Conservation (phyloP, 1,140 invertebrate species). For the Drosophila pandora region DNA sequence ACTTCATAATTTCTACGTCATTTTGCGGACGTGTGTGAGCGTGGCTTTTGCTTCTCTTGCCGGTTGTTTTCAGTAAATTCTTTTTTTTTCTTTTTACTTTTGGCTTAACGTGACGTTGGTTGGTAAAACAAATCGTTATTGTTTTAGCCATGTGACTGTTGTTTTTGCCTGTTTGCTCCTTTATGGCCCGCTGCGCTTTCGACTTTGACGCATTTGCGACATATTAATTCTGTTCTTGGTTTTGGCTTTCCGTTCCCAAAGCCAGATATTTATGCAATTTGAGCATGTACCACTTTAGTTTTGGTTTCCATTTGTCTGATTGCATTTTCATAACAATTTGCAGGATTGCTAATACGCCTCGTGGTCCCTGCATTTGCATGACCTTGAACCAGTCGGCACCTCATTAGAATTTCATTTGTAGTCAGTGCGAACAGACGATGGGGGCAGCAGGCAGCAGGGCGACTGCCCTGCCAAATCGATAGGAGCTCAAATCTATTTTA, state of each 20-base stretch:
- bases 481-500: conserved; percentile 39
- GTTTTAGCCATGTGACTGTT: conserved; percentile 35
- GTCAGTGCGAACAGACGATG: conserved; percentile 2
- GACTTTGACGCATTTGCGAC: conserved; percentile 53
- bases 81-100: conserved; percentile 37
- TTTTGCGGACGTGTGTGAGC: conserved; percentile 56
- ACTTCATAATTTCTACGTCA: conserved; percentile 77
- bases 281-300: conserved; percentile 3
- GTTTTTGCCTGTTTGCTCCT: conserved; percentile 39
- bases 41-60: conserved; percentile 30
- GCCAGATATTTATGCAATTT: conserved; percentile 12
- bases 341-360: conserved; percentile 64
- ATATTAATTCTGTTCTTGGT: conserved; percentile 34
- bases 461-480: conserved; percentile 24
- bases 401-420: conserved; percentile 55
- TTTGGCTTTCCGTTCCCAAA: not conserved
- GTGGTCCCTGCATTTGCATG: conserved; percentile 47
- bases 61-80: conserved; percentile 35
- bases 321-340: conserved; percentile 74
- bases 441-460: conserved; percentile 16
- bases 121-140: conserved; percentile 60
- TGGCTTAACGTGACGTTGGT: conserved; percentile 69
- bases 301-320: conserved; percentile 65
- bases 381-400: conserved; percentile 35
- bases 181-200: conserved; percentile 68